Conservation (phyloP, 2,113 vertebrate species). For the Leptocoma aspasia region DNA sequence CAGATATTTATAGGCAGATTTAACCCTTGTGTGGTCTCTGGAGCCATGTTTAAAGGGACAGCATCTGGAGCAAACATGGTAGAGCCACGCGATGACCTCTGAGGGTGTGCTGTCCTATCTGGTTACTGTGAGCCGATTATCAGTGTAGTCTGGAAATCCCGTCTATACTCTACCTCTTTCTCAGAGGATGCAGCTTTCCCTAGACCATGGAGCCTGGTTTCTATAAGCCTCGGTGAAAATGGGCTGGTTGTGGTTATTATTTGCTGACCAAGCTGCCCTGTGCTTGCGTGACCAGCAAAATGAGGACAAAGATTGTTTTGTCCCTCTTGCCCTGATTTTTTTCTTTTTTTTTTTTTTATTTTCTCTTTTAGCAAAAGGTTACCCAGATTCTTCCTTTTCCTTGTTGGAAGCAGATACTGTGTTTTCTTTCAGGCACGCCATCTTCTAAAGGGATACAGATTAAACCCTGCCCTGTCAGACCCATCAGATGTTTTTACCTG, state of each 20-base stretch:
- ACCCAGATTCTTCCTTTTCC: background rate
- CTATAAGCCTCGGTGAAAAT: fast-evolving
- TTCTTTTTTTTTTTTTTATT: background rate
- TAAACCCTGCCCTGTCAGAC: background rate
- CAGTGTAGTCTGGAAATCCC: background rate
- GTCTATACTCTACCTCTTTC: background rate
- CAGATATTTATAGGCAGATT: slow-evolving; percentile 76
- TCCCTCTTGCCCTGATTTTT: background rate
- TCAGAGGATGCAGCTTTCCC: background rate
- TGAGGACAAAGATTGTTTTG: slow-evolving; percentile 36
- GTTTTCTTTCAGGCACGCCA: background rate
- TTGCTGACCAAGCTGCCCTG: background rate
- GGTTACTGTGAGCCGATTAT: background rate
- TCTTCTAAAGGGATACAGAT: background rate
- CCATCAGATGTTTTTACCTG: background rate
- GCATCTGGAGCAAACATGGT: background rate
- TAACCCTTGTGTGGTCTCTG: slow-evolving; percentile 66
- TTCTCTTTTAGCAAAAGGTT: background rate
- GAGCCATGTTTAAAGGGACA: slow-evolving; percentile 20
- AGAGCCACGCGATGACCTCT: background rate
- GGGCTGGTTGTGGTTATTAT: background rate
- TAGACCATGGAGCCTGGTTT: background rate
- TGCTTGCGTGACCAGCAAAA: background rate
- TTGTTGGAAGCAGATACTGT: background rate
- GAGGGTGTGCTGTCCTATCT: background rate